Evolutionary conservation across 2,797 vertebrate genomes (phyloP).

Genomic region (Sarcophilus harrisii): DNA sequence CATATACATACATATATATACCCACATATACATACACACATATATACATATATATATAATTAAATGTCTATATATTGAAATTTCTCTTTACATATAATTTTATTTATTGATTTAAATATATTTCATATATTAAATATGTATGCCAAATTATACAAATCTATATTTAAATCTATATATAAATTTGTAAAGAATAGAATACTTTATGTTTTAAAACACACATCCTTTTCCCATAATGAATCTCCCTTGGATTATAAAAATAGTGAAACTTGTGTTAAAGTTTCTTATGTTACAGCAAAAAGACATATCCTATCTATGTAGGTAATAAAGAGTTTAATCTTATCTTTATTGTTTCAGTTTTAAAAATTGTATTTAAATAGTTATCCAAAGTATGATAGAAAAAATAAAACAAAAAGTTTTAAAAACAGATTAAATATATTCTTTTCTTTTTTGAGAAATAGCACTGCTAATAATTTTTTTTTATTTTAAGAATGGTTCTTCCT

Average conservation of each 20-base stretch:
- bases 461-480: not conserved
- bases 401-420: not conserved
- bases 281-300: constrained; percentile 30
- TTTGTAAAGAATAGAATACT: not conserved
- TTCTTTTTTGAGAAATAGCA: not conserved
- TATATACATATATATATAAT: too few relatives aligned
- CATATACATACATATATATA: too few relatives aligned
- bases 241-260: constrained; percentile 41
- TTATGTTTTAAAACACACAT: constrained; percentile 40
- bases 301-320: not conserved
- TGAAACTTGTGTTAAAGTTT: constrained; percentile 40
- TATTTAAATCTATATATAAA: not conserved
- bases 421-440: constrained; percentile 10
- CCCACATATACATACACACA: too few relatives aligned
- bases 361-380: constrained; percentile 46
- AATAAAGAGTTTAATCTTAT: constrained; percentile 24
- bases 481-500: not conserved
- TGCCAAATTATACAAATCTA: too few relatives aligned
- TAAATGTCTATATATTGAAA: too few relatives aligned
- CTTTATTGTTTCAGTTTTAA: constrained; percentile 51
- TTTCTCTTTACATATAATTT: too few relatives aligned
- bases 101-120: too few relatives aligned
- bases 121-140: too few relatives aligned
- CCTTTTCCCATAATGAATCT: constrained; percentile 33
- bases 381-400: constrained; percentile 27